Percentiles rank a stretch among this genome's conserved stretches.
phyloP scores from a whole-genome alignment of 2,113 vertebrate species.

The Oreochromis aureus region DNA sequence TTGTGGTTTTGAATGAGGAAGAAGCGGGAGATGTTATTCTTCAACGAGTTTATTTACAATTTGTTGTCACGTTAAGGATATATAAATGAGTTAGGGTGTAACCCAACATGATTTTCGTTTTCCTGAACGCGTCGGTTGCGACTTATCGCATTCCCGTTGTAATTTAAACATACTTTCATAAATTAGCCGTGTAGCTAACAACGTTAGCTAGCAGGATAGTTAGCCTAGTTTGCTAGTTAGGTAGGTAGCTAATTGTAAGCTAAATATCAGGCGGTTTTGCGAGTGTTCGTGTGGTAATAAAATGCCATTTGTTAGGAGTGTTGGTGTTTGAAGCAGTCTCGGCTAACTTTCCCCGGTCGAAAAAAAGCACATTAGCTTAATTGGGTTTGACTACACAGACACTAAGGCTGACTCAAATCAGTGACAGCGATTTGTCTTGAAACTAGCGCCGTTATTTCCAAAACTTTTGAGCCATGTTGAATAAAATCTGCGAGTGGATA shows the following conservation, averaged over 20 bases:
- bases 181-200: slow-evolving; percentile 60
- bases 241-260: slow-evolving; percentile 11
- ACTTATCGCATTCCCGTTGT: slow-evolving; percentile 18
- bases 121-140: slow-evolving; percentile 17
- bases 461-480: slow-evolving; percentile 70
- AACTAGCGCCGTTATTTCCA: neutral
- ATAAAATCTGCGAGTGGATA: slow-evolving; percentile 74
- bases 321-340: slow-evolving; percentile 1
- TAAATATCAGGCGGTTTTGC: slow-evolving; percentile 18
- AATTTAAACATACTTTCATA: slow-evolving; percentile 52
- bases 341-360: slow-evolving; percentile 12
- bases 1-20: slow-evolving; percentile 84
- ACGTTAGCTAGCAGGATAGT: slow-evolving; percentile 49
- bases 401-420: neutral
- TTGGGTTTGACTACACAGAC: slow-evolving; percentile 20
- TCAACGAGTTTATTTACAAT: slow-evolving; percentile 60
- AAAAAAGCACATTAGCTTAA: slow-evolving; percentile 20
- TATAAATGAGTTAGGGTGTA: neutral
- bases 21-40: slow-evolving; percentile 78
- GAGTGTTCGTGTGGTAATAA: neutral
- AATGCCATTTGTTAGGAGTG: neutral
- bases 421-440: neutral
- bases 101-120: slow-evolving; percentile 25
- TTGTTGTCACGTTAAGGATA: slow-evolving; percentile 21
- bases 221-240: slow-evolving; percentile 43